A percentile compares a stretch with the other conserved stretches of the same genome.
These are phyloP conservation scores for Butorides virescens DNA, from an alignment of 2,113 vertebrate genomes.

Conservation along the genomic window DNA sequence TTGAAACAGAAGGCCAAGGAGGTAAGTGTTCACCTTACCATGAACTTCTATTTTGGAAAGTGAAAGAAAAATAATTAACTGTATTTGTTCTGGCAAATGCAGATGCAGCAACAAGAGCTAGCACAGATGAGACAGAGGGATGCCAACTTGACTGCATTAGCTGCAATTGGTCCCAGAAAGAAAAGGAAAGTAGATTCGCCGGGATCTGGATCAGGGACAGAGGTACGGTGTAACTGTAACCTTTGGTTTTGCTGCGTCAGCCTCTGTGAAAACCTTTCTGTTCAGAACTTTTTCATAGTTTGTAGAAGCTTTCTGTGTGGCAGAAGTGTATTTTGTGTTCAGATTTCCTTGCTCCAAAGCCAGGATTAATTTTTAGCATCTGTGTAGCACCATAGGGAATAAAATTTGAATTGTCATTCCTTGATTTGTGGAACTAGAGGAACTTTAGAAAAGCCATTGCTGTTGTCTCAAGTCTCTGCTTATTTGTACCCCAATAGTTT, in stretches of 20 bases:
- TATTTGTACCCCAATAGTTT: background rate
- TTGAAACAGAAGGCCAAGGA: constrained; percentile 95
- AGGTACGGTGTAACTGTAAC: constrained; percentile 70
- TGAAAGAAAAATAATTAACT: background rate
- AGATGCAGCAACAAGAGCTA: constrained; percentile 94
- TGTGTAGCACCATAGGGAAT: background rate
- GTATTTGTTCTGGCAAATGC: background rate
- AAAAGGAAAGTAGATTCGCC: constrained; percentile 88
- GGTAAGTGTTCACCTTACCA: constrained; percentile 61
- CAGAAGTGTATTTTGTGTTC: background rate
- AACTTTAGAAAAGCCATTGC: background rate
- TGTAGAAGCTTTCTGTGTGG: background rate
- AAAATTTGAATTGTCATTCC: background rate
- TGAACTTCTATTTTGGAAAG: background rate
- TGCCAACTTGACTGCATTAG: constrained; percentile 90
- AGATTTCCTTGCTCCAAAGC: background rate
- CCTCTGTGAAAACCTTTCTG: background rate
- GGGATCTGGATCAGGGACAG: constrained; percentile 79
- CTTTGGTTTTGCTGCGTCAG: background rate
- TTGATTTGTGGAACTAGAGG: background rate
- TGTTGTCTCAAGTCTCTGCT: background rate
- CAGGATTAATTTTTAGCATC: background rate
- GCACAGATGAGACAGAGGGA: constrained; percentile 93
- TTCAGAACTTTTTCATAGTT: background rate
- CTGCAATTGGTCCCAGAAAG: constrained; percentile 89